A percentile compares a stretch with the other conserved stretches of the same genome.
Evolutionary conservation across 2,113 vertebrate species (phyloP).

Genomic region (Regulus satrapa): DNA sequence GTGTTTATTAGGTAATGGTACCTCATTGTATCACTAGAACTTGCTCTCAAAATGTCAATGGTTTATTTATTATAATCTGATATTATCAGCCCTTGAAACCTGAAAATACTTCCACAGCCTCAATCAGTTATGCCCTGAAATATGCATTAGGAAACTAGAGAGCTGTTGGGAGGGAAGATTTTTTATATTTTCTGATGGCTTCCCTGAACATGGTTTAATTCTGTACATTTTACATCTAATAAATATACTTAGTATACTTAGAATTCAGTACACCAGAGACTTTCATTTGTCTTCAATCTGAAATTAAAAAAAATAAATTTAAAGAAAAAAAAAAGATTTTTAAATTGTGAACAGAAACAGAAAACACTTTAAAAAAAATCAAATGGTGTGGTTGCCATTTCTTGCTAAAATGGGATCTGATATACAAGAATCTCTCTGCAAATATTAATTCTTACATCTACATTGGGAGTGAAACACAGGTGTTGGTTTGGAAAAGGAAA

Average conservation of each 20-base stretch:
- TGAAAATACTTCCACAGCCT: background rate
- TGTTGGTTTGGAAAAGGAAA: background rate
- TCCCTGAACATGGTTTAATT: background rate
- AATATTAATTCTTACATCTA: background rate
- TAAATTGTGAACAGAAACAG: background rate
- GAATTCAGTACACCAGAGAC: background rate
- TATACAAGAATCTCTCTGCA: background rate
- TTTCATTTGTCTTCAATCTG: background rate
- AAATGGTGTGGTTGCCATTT: background rate
- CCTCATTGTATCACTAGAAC: background rate
- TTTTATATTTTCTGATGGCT: background rate
- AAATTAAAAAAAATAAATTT: background rate
- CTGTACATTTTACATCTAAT: background rate
- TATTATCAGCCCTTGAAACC: background rate
- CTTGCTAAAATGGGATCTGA: background rate
- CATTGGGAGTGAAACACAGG: fast-evolving
- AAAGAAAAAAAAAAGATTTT: background rate
- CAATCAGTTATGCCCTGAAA: background rate
- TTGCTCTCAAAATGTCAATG: conserved; percentile 12
- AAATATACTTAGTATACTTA: too few species aligned
- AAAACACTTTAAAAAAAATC: background rate
- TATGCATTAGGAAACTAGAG: background rate
- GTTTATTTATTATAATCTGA: conserved; percentile 35
- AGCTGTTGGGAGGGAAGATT: background rate
- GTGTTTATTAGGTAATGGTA: conserved; percentile 32